Conservation (phyloP, 2,888 invertebrate genomes). For the Ecdyonurus torrentis region DNA sequence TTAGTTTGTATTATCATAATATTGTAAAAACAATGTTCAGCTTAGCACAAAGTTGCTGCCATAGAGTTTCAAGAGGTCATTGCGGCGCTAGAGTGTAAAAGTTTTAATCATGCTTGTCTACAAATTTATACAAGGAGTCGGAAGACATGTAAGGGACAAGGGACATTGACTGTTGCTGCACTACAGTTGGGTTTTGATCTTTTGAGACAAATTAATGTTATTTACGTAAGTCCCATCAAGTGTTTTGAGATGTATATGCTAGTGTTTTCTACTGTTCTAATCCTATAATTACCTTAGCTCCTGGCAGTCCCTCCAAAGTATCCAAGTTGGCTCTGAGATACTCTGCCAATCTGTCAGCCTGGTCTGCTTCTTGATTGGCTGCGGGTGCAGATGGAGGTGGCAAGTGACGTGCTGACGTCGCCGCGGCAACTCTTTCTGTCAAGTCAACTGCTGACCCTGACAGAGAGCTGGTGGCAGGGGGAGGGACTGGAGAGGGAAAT, state of each 20-base stretch:
- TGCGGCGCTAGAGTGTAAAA: too few relatives aligned
- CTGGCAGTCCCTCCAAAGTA: slow-evolving; percentile 42
- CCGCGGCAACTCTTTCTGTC: background rate
- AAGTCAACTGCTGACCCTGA: background rate
- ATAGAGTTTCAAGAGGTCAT: too few relatives aligned
- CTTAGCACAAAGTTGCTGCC: too few relatives aligned
- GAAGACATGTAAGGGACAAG: too few relatives aligned
- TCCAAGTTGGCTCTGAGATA: slow-evolving; percentile 55
- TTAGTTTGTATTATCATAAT: too few relatives aligned
- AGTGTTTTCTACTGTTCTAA: background rate
- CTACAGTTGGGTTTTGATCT: too few relatives aligned
- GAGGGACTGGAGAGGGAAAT: background rate
- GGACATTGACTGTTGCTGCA: background rate
- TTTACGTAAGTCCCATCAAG: too few relatives aligned
- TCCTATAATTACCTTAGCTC: slow-evolving; percentile 17
- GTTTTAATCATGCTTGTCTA: too few relatives aligned
- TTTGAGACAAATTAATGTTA: too few relatives aligned
- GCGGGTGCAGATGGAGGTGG: slow-evolving; percentile 2
- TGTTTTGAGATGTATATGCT: too few relatives aligned
- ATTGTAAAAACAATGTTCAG: too few relatives aligned
- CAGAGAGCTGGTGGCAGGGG: background rate
- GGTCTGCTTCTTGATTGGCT: background rate
- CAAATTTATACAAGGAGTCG: too few relatives aligned
- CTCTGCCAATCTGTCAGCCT: slow-evolving; percentile 44
- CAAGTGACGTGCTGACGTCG: background rate